Evolutionary conservation across 2,888 invertebrate species (phyloP).

Genomic region (Thecophora atra): DNA sequence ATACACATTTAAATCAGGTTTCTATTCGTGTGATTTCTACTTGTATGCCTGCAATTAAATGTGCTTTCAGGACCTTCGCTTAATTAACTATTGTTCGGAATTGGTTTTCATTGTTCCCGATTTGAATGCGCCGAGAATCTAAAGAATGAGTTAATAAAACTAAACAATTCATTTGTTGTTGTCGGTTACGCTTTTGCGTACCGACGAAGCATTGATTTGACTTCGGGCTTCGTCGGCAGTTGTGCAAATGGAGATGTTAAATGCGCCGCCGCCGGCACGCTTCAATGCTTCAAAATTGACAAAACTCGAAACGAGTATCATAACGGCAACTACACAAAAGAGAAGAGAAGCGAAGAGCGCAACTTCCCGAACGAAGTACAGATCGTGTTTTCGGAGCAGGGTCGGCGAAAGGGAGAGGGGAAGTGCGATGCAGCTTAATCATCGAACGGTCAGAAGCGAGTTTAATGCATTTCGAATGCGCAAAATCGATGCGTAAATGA

Average conservation of each 20-base stretch:
- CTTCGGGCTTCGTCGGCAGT: background rate
- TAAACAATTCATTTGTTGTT: conserved; percentile 7
- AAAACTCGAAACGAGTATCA: too few relatives aligned
- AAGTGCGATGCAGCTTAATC: background rate
- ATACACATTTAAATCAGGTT: background rate
- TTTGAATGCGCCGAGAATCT: conserved; percentile 10
- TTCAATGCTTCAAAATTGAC: too few relatives aligned
- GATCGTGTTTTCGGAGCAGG: background rate
- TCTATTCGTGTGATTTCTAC: background rate
- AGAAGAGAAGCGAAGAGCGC: too few relatives aligned
- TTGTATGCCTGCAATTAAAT: background rate
- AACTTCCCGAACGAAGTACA: background rate
- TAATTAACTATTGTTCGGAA: conserved; percentile 25
- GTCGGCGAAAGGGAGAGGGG: too few relatives aligned
- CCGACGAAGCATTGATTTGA: background rate
- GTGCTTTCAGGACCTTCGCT: background rate
- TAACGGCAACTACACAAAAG: too few relatives aligned
- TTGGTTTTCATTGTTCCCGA: conserved; percentile 9
- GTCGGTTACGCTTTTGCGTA: background rate
- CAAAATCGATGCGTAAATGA: background rate
- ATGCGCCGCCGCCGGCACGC: background rate
- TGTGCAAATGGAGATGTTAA: background rate
- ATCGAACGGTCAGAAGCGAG: too few relatives aligned
- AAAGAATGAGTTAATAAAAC: conserved; percentile 2
- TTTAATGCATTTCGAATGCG: background rate